Percentiles rank a stretch among this genome's conserved stretches.
These are phyloP conservation scores for Melipona bicolor DNA, from an alignment of 2,888 invertebrate genomes.

Conservation along the genomic window DNA sequence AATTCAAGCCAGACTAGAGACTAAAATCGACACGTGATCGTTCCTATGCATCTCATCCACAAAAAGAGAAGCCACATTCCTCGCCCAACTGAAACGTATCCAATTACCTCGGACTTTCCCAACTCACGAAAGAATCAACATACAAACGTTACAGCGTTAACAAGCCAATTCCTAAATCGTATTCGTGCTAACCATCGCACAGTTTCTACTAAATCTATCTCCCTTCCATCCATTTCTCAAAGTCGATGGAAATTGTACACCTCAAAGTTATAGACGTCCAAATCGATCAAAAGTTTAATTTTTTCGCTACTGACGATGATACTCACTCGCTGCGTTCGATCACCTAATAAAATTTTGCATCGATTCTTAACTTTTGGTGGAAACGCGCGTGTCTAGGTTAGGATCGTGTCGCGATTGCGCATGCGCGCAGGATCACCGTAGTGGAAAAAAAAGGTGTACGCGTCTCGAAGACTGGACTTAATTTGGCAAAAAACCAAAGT, in stretches of 20 bases:
- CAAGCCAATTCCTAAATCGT: background rate
- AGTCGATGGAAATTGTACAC: background rate
- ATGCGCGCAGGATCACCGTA: no score
- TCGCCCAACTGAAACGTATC: background rate
- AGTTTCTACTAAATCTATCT: no score
- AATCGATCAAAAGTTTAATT: background rate
- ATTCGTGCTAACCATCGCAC: background rate
- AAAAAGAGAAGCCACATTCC: background rate
- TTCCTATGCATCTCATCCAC: no score
- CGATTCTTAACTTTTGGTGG: no score
- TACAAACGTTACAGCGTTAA: background rate
- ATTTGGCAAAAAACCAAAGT: no score
- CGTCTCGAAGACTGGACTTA: no score
- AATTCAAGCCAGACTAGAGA: background rate
- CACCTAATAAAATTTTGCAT: no score
- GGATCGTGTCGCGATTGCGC: no score
- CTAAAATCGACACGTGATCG: background rate
- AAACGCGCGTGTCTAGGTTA: no score
- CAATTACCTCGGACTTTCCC: background rate
- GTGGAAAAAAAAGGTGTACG: no score
- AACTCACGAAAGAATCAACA: background rate
- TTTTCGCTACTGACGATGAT: no score
- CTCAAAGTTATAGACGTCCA: background rate
- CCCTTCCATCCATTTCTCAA: background rate
- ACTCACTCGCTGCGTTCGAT: background rate